Conservation (phyloP, 2,888 invertebrate species). For the Liopterus haemorrhoidalis region DNA sequence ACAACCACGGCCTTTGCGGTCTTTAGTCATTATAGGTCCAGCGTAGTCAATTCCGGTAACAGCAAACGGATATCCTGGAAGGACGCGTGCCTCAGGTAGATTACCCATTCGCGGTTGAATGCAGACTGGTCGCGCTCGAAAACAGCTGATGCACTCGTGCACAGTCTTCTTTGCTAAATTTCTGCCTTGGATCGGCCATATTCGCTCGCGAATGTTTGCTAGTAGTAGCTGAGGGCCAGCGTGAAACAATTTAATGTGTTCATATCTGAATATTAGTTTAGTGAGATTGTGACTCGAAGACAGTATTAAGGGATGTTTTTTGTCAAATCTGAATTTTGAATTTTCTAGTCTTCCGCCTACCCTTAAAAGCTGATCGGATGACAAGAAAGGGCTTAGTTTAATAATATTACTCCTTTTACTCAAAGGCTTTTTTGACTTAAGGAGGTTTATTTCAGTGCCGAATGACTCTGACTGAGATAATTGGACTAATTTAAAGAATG, state of each 20-base stretch:
- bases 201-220: conserved; percentile 24
- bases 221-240: conserved; percentile 28
- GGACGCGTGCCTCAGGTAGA: conserved; percentile 29
- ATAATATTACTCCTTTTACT: too few species aligned
- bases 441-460: too few species aligned
- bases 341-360: conserved; percentile 35
- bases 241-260: conserved; percentile 23
- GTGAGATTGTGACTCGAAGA: background rate
- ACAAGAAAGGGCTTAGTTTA: conserved; percentile 30
- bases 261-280: background rate
- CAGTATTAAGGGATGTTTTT: conserved; percentile 1
- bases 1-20: conserved; percentile 24
- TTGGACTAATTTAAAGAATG: too few species aligned
- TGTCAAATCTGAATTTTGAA: conserved; percentile 15
- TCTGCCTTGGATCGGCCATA: conserved; percentile 30
- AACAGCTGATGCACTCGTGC: conserved; percentile 27
- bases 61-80: conserved; percentile 24
- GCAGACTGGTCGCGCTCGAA: conserved; percentile 20
- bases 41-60: conserved; percentile 31
- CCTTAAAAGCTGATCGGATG: conserved; percentile 29
- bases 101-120: conserved; percentile 32
- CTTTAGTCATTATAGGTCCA: conserved; percentile 28
- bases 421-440: too few species aligned
- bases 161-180: conserved; percentile 21
- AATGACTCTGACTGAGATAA: too few species aligned